Percentiles rank a stretch among this genome's conserved stretches.
Conservation (phyloP, 2,113 vertebrate species). For the Columba livia region DNA sequence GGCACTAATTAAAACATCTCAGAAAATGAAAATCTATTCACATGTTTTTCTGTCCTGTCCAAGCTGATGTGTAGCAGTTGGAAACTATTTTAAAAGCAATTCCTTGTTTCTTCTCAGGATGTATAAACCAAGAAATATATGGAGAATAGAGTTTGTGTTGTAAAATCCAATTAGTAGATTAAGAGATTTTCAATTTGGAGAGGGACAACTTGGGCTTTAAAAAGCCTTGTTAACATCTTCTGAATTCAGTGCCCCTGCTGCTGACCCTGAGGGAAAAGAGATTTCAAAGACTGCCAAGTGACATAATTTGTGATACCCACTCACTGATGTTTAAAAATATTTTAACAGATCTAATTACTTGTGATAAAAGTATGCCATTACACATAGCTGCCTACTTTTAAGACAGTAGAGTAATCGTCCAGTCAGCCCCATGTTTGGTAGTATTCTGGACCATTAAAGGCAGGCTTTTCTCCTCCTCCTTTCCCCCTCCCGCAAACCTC, state of each 20-base stretch:
- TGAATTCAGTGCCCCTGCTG: neutral
- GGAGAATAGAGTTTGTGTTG: neutral
- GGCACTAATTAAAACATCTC: neutral
- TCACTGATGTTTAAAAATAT: neutral
- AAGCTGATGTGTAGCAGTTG: neutral
- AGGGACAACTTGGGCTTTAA: neutral
- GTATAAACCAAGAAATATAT: neutral
- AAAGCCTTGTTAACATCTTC: constrained; percentile 18
- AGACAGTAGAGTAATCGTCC: neutral
- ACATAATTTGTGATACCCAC: neutral
- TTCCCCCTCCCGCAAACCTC: neutral
- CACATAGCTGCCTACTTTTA: neutral
- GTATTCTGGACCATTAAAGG: neutral
- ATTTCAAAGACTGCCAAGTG: neutral
- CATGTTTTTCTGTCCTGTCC: neutral
- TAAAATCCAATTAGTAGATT: neutral
- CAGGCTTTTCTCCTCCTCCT: neutral
- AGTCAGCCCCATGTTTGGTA: neutral
- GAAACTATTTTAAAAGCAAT: neutral
- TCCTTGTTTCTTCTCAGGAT: neutral
- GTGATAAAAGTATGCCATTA: neutral
- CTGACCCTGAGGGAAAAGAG: neutral
- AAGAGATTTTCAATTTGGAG: constrained; percentile 33
- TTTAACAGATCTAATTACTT: neutral
- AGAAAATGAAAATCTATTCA: neutral